Evolutionary conservation across 2,888 invertebrate genomes (phyloP), one percentile per base, ranked within the genome.

Genomic region (Dugesia japonica): DNA sequence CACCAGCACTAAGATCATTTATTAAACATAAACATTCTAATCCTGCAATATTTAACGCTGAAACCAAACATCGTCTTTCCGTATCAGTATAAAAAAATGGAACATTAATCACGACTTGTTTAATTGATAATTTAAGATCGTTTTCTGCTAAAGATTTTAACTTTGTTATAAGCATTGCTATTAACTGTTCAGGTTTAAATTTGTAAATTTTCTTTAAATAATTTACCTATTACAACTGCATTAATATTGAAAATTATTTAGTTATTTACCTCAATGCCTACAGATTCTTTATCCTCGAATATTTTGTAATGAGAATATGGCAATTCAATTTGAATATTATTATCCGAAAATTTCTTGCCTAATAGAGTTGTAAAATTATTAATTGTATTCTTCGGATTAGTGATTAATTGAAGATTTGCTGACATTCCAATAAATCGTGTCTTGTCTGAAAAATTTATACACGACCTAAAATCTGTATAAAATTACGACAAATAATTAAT

Each of bases 121-220:
- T 91, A 73, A 94, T 90, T 84, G 91, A 92, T 27, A 92, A 91
- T 82, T 91, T 90, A 80, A 95, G 86, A 42, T 91, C 92, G 80
- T 86, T 88, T 79, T 92, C 90, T 27, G 95, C 91, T 79, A 89
- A 90, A 81, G 92, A 92, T 86, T 94, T 94, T 79, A 99, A 87
- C 86, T 99, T 98, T 42, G 94, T 94, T 80, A 98, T 89, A 80
- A 97, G 87, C 92, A 97, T 97, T n/a, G 92, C 94, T 71, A 92
- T 89, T 81, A 97, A 89, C 87, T 99, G 97, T 85, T 94, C 93
- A 0, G 94, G 92, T 27, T 84, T 83, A 77, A 84, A 84, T 0
- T 78, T 74, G 89, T 89, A 85, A 79, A 90, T 89, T 85, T 94
- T 91, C 80, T 89, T 89, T 82, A 93, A 87, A 85, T 94, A 97